Conservation (phyloP, 1,140 invertebrate genomes). For the Ostrea denselamellosa region DNA sequence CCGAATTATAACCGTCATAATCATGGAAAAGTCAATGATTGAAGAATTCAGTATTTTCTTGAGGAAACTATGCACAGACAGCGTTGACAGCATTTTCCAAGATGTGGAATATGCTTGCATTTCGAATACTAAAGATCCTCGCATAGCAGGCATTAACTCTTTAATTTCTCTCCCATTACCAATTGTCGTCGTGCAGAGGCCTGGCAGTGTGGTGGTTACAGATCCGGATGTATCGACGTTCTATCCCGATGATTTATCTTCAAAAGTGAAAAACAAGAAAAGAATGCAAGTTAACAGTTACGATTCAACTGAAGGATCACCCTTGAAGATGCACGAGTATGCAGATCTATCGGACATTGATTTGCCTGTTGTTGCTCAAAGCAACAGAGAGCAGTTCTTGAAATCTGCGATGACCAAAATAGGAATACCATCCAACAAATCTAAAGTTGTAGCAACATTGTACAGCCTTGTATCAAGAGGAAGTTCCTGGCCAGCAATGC, state of each 20-base stretch:
- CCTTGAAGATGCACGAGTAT: conserved; percentile 54
- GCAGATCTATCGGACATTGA: conserved; percentile 53
- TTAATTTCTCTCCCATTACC: conserved; percentile 38
- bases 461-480: background rate
- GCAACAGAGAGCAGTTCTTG: conserved; percentile 7
- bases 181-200: conserved; percentile 42
- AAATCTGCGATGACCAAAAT: conserved; percentile 10
- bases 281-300: conserved; percentile 38
- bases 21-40: background rate
- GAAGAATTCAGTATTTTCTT: conserved; percentile 40
- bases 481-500: background rate
- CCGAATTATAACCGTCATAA: conserved; percentile 33
- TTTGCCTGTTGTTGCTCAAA: background rate
- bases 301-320: conserved; percentile 44
- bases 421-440: conserved; percentile 42
- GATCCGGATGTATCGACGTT: conserved; percentile 22
- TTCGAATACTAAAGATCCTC: conserved; percentile 4
- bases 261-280: background rate
- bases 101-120: conserved; percentile 42
- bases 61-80: conserved; percentile 33
- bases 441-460: conserved; percentile 41
- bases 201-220: conserved; percentile 22
- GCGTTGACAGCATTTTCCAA: conserved; percentile 44
- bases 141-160: conserved; percentile 20
- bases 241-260: background rate